These are phyloP conservation scores for Tortricodes alternella DNA, from an alignment of 2,888 invertebrate species.

Conservation along the genomic window DNA sequence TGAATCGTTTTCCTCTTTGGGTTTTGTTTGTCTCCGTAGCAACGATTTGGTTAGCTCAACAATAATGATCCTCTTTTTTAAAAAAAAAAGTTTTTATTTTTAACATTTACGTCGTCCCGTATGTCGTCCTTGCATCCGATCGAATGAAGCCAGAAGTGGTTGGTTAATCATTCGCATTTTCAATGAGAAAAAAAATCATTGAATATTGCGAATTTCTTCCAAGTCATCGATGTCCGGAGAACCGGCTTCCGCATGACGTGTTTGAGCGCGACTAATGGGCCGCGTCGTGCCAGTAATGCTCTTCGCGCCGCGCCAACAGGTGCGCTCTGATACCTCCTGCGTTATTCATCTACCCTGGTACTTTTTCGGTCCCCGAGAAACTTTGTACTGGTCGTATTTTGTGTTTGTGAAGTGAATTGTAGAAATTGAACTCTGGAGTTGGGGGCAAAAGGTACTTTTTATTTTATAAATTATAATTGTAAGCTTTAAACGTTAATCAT, in stretches of 20 bases:
- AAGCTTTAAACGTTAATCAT: not conserved
- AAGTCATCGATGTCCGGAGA: conserved; percentile 62
- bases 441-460: conserved; percentile 6
- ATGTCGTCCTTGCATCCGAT: too few species aligned
- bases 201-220: conserved; percentile 61
- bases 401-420: conserved; percentile 36
- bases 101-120: not conserved
- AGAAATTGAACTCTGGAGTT: not conserved
- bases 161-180: too few species aligned
- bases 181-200: conserved; percentile 50
- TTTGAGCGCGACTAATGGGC: conserved; percentile 67
- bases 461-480: not conserved
- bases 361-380: conserved; percentile 45
- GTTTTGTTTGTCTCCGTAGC: not conserved
- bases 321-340: conserved; percentile 60
- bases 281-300: conserved; percentile 72
- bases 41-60: not conserved
- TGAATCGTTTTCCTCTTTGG: not conserved
- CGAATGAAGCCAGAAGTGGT: too few species aligned
- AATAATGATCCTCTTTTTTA: too few species aligned
- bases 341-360: conserved; percentile 56
- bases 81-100: too few species aligned
- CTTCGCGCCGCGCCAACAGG: conserved; percentile 76
- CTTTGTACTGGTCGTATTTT: conserved; percentile 50
- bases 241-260: conserved; percentile 80